Conservation (phyloP, 37 sponge, comb jelly and placozoan genomes). For the Haliclona indistincta region DNA sequence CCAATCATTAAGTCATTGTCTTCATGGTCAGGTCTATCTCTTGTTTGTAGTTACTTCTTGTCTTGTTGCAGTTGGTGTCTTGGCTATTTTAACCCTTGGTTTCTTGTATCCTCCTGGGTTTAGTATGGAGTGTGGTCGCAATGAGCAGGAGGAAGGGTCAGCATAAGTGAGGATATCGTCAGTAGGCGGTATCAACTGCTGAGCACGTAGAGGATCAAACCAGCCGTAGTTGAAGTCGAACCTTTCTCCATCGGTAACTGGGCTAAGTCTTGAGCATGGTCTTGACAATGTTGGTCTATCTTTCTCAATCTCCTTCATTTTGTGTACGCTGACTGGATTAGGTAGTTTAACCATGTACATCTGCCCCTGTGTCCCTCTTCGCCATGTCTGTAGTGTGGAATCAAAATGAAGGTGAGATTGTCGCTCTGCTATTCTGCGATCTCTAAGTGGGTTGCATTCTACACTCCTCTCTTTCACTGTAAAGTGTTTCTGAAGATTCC, state of each 20-base stretch:
- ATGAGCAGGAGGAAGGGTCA: conserved; percentile 59
- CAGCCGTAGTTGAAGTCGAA: conserved; percentile 66
- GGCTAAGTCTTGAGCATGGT: not conserved
- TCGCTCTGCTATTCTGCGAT: conserved; percentile 17
- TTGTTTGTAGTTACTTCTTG: no score
- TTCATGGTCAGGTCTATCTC: no score
- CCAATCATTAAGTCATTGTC: no score
- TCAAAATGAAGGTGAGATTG: conserved; percentile 56
- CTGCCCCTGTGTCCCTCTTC: conserved; percentile 42
- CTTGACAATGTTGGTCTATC: not conserved
- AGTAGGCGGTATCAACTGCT: conserved; percentile 62
- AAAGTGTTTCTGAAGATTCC: conserved; percentile 77
- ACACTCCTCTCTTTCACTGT: conserved; percentile 44
- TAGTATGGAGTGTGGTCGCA: conserved; percentile 46
- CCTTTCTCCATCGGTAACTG: not conserved
- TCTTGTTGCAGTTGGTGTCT: no score
- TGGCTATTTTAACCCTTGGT: no score
- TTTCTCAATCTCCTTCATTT: conserved; percentile 16
- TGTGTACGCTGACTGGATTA: conserved; percentile 37
- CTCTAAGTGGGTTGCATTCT: conserved; percentile 53
- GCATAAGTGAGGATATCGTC: conserved; percentile 64
- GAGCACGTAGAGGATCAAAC: conserved; percentile 78
- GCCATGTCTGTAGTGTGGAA: conserved; percentile 51
- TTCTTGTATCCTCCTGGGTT: conserved; percentile 66
- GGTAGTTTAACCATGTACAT: conserved; percentile 67